Percentiles rank a stretch among this genome's conserved stretches.
phyloP scores from a whole-genome alignment of 2,888 invertebrate species.

The Maniola hyperantus region DNA sequence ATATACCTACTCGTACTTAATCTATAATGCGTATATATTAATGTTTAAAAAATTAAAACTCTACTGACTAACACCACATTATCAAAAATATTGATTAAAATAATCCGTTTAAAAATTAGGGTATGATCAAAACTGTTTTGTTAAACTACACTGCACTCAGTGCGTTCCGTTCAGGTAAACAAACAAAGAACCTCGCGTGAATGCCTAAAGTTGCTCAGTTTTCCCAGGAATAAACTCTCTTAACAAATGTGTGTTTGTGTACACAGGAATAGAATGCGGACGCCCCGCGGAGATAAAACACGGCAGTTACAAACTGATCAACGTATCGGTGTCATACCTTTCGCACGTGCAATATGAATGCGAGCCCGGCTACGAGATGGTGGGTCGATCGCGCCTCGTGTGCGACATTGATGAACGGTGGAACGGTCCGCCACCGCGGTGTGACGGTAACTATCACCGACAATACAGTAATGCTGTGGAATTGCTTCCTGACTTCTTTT shows the following conservation, averaged over 20 bases:
- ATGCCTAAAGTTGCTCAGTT: too few species aligned
- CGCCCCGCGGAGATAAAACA: constrained; percentile 92
- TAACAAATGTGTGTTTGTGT: background rate
- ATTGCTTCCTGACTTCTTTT: background rate
- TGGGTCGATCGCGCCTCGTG: constrained; percentile 90
- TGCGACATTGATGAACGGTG: constrained; percentile 96
- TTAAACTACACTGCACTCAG: too few species aligned
- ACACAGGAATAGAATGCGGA: constrained; percentile 92
- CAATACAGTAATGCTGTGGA: background rate
- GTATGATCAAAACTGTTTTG: too few species aligned
- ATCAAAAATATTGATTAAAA: too few species aligned
- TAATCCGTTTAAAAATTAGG: too few species aligned
- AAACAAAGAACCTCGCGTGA: too few species aligned
- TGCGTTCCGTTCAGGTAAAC: too few species aligned
- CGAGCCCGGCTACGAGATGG: constrained; percentile 92
- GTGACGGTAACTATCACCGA: constrained; percentile 83
- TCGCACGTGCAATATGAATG: constrained; percentile 93
- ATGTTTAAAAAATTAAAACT: too few species aligned
- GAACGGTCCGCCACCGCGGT: constrained; percentile 96
- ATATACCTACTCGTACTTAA: too few species aligned
- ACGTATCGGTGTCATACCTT: constrained; percentile 93
- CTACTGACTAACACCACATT: too few species aligned
- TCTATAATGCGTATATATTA: too few species aligned
- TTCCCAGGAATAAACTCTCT: too few species aligned
- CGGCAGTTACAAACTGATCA: constrained; percentile 90